Conservation (phyloP, 1,140 invertebrate species). For the Bombus picipes region DNA sequence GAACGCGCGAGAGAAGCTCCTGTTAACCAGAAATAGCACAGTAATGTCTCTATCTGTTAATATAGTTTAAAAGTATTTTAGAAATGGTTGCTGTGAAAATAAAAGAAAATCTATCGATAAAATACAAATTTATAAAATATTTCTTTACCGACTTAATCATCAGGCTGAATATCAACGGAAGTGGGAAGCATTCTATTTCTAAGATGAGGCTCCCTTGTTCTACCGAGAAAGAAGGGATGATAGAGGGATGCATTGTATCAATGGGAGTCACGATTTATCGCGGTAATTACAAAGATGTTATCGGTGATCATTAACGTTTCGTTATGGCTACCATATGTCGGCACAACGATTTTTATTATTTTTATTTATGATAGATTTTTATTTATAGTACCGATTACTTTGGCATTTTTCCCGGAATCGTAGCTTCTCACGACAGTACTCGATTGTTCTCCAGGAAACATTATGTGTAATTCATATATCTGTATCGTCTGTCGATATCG, state of each 20-base stretch:
- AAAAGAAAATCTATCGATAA: neutral
- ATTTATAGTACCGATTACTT: slow-evolving; percentile 62
- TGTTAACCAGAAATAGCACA: slow-evolving; percentile 37
- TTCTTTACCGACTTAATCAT: neutral
- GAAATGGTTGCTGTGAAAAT: neutral
- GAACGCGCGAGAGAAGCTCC: neutral
- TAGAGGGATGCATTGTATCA: slow-evolving; percentile 74
- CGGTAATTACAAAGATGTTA: slow-evolving; percentile 79
- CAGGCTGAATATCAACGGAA: neutral
- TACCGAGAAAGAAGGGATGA: slow-evolving; percentile 58
- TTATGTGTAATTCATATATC: slow-evolving; percentile 37
- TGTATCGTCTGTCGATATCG: slow-evolving; percentile 41
- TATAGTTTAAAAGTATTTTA: neutral
- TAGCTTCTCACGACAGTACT: slow-evolving; percentile 59
- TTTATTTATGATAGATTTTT: too few species aligned
- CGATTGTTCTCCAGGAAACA: slow-evolving; percentile 50
- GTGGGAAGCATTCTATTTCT: neutral
- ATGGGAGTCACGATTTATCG: slow-evolving; percentile 76
- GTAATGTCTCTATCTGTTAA: neutral
- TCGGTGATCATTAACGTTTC: slow-evolving; percentile 80
- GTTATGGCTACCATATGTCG: slow-evolving; percentile 73
- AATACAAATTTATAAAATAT: neutral
- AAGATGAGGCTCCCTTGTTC: neutral
- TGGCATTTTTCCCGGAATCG: slow-evolving; percentile 43
- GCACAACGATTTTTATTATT: slow-evolving; percentile 76